These are phyloP conservation scores for Pangasius macronema DNA, from an alignment of 2,797 vertebrate species.

Conservation along the genomic window DNA sequence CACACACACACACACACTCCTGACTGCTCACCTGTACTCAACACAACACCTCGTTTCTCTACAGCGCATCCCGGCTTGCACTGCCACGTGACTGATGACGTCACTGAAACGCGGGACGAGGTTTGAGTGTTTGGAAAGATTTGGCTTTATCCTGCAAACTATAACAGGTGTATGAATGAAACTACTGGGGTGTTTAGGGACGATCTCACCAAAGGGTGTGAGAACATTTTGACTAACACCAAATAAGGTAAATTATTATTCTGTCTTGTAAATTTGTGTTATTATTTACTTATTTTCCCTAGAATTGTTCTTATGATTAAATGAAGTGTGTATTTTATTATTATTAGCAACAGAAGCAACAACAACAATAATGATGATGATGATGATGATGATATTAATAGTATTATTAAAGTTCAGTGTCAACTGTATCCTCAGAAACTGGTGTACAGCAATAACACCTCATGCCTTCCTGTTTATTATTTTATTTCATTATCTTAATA, in stretches of 20 bases:
- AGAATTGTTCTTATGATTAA: not conserved
- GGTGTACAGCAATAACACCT: too few species aligned
- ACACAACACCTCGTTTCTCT: too few species aligned
- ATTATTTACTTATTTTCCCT: not conserved
- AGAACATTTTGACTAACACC: not conserved
- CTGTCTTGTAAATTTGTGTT: not conserved
- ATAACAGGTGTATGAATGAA: not conserved
- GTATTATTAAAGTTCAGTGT: not conserved
- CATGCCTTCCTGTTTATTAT: not conserved
- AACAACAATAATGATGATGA: not conserved
- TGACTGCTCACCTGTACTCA: too few species aligned
- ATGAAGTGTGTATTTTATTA: not conserved
- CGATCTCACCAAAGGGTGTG: not conserved
- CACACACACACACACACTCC: not conserved
- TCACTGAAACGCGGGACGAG: not conserved
- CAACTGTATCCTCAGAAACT: not conserved
- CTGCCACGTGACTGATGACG: not conserved
- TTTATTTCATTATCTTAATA: not conserved
- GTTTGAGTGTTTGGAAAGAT: not conserved
- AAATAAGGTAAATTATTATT: not conserved
- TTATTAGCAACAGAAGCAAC: not conserved
- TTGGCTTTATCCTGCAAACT: not conserved
- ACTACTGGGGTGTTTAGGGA: not conserved
- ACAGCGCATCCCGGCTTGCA: too few species aligned
- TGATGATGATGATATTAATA: too few species aligned